Evolutionary conservation across 2,797 vertebrate genomes (phyloP).

Genomic region (Botia kubotai): DNA sequence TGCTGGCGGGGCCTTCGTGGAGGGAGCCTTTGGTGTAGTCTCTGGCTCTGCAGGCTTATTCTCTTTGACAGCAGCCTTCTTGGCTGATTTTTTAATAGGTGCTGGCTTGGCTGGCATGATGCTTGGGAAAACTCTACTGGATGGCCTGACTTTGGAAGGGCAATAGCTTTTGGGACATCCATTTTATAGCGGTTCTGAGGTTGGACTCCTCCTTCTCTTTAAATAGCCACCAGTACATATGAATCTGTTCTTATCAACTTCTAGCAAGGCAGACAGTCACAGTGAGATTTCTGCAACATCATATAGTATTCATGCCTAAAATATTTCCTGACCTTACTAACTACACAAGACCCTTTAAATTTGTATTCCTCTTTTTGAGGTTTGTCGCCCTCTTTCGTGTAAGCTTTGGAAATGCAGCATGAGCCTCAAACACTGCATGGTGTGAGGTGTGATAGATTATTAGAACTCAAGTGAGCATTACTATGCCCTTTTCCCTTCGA

Average conservation of each 20-base stretch:
- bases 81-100: conserved; percentile 78
- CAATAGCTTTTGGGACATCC: conserved; percentile 27
- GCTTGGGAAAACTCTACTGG: conserved; percentile 43
- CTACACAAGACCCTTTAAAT: neutral
- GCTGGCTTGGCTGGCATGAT: conserved; percentile 81
- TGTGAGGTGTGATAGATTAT: too few relatives aligned
- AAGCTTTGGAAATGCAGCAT: conserved; percentile 1
- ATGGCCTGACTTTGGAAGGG: conserved; percentile 57
- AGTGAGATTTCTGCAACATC: neutral
- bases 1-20: conserved; percentile 17
- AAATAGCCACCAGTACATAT: conserved; percentile 47
- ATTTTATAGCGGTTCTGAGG: conserved; percentile 68
- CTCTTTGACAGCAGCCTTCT: conserved; percentile 64
- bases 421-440: too few relatives aligned
- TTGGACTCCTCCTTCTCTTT: conserved; percentile 71
- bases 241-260: conserved; percentile 22
- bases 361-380: neutral
- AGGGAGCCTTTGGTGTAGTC: conserved; percentile 58
- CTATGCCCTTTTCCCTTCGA: too few relatives aligned
- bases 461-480: too few relatives aligned
- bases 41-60: conserved; percentile 52
- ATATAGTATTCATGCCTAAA: neutral
- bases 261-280: neutral
- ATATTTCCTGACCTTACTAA: neutral
- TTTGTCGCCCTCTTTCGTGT: conserved; percentile 34